These are phyloP conservation scores for Synaphobranchus kaupii DNA, from an alignment of 2,797 vertebrate species.

Conservation along the genomic window DNA sequence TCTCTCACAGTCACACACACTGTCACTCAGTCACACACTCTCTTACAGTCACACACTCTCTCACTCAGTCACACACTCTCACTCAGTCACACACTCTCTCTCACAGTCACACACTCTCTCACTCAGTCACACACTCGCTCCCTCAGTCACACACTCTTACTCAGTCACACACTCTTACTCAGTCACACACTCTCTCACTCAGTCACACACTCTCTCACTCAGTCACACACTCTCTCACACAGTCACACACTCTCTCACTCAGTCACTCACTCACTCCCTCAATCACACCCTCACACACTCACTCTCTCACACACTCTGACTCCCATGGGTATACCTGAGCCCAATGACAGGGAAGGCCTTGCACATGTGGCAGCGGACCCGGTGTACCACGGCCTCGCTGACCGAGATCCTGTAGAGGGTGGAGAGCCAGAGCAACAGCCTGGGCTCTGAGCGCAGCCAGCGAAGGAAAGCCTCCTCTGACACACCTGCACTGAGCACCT, in stretches of 20 bases:
- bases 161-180: no score
- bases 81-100: no score
- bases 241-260: not conserved
- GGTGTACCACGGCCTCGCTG: slow-evolving; percentile 70
- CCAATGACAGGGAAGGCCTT: slow-evolving; percentile 71
- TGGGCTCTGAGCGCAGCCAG: slow-evolving; percentile 79
- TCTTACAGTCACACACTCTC: not conserved
- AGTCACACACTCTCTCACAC: not conserved
- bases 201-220: not conserved
- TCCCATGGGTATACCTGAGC: slow-evolving; percentile 62
- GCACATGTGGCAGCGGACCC: slow-evolving; percentile 76
- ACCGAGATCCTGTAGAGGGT: slow-evolving; percentile 71
- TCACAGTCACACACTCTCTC: no score
- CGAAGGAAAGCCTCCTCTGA: slow-evolving; percentile 73
- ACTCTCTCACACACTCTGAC: slow-evolving; percentile 32
- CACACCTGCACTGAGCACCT: slow-evolving; percentile 68
- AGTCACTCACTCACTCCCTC: slow-evolving; percentile 31
- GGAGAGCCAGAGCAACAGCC: slow-evolving; percentile 81
- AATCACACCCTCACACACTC: not conserved
- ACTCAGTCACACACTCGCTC: not conserved
- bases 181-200: not conserved
- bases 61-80: not conserved
- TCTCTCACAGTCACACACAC: slow-evolving; percentile 26
- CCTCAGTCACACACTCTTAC: not conserved
- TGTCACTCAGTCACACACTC: slow-evolving; percentile 30